phyloP scores from a whole-genome alignment of 2,797 vertebrate genomes.

The Takifugu ocellatus region DNA sequence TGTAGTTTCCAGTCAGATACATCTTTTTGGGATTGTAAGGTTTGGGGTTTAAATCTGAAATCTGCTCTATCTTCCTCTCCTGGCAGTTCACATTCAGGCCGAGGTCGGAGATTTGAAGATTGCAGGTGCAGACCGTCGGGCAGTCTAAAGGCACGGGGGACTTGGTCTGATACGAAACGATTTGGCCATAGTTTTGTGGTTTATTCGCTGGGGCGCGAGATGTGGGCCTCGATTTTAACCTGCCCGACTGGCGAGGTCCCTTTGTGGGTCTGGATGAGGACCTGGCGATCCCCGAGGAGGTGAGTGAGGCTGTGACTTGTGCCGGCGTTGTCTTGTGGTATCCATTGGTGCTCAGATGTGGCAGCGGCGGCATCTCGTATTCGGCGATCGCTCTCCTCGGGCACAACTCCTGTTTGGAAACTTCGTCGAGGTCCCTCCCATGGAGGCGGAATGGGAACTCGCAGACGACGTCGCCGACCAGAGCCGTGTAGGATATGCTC shows the following conservation, averaged over 20 bases:
- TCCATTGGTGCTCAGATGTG: conserved; percentile 86
- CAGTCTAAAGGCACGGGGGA: conserved; percentile 98
- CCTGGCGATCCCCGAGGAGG: conserved; percentile 89
- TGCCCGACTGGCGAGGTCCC: conserved; percentile 88
- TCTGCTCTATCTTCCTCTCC: conserved; percentile 91
- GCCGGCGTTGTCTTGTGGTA: conserved; percentile 86
- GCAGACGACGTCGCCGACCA: conserved; percentile 95
- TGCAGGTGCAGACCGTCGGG: conserved; percentile 92
- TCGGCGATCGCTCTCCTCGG: conserved; percentile 90
- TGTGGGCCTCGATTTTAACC: conserved; percentile 87
- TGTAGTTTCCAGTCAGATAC: conserved; percentile 96
- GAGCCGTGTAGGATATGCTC: conserved; percentile 91
- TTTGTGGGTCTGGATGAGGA: conserved; percentile 88
- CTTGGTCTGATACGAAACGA: conserved; percentile 96
- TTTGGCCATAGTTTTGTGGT: conserved; percentile 90
- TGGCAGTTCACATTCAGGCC: conserved; percentile 98
- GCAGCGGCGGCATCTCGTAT: conserved; percentile 90
- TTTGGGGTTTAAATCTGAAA: conserved; percentile 92
- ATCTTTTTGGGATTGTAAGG: conserved; percentile 99
- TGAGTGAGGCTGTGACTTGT: conserved; percentile 82
- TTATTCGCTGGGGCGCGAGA: conserved; percentile 84
- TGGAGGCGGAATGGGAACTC: conserved; percentile 97
- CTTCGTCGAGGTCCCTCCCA: conserved; percentile 92
- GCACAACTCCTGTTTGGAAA: conserved; percentile 96
- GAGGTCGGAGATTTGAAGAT: conserved; percentile 95